phyloP scores from a whole-genome alignment of 2,113 vertebrate genomes.

The Eudyptes chrysolophus region DNA sequence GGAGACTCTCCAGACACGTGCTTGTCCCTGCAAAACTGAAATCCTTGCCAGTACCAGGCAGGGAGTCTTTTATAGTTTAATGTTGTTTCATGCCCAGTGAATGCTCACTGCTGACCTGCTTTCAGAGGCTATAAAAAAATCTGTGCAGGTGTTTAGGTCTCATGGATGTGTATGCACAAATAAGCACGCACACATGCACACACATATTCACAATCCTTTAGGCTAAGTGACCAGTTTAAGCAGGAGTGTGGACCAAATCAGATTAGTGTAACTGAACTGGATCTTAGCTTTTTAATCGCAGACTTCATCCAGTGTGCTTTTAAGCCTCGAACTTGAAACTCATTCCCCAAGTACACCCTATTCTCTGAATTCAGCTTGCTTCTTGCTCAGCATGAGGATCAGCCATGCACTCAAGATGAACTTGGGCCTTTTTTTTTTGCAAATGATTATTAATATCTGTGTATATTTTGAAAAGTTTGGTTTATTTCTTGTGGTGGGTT shows the following conservation, averaged over 20 bases:
- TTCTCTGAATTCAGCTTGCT: background rate
- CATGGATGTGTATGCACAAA: background rate
- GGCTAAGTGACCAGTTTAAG: background rate
- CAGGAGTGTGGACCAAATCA: background rate
- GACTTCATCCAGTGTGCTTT: background rate
- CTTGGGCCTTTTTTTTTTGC: background rate
- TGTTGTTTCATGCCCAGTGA: constrained; percentile 40
- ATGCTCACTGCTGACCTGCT: constrained; percentile 14
- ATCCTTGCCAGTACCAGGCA: background rate
- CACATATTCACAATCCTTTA: background rate
- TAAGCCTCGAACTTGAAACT: background rate
- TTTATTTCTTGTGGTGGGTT: constrained; percentile 17
- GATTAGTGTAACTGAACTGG: background rate
- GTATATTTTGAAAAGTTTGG: background rate
- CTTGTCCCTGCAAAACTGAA: background rate
- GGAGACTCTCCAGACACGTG: background rate
- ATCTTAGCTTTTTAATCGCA: background rate
- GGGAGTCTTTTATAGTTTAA: background rate
- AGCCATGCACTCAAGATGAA: background rate
- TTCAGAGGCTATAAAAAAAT: background rate
- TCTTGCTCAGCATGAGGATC: background rate
- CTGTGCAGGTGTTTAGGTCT: background rate
- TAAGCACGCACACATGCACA: background rate
- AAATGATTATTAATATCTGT: constrained; percentile 4
- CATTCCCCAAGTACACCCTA: background rate